These are phyloP conservation scores for Epicauta chinensis DNA, from an alignment of 1,140 invertebrate species.

Conservation along the genomic window DNA sequence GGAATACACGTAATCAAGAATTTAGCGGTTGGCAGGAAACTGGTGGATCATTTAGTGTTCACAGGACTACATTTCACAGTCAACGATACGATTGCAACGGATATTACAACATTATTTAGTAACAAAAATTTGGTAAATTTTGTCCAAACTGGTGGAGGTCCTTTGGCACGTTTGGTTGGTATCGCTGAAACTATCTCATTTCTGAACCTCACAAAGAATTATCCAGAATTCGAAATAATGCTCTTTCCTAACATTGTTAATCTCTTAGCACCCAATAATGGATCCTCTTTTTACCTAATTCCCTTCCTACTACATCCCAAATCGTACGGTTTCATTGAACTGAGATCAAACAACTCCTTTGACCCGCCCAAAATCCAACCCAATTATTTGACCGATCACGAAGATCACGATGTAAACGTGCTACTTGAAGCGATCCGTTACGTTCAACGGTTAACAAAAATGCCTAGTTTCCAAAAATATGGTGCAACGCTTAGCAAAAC, in stretches of 20 bases:
- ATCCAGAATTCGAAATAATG: conserved; percentile 50
- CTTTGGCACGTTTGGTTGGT: conserved; percentile 21
- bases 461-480: conserved; percentile 50
- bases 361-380: conserved; percentile 57
- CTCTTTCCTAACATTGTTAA: conserved; percentile 21
- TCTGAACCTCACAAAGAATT: conserved; percentile 45
- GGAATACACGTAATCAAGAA: conserved; percentile 60
- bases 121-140: background rate
- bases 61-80: conserved; percentile 46
- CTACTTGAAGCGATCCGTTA: conserved; percentile 39
- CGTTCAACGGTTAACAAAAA: conserved; percentile 30
- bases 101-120: background rate
- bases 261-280: conserved; percentile 27
- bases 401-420: conserved; percentile 40
- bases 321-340: conserved; percentile 50
- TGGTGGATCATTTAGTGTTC: conserved; percentile 70
- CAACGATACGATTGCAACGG: background rate
- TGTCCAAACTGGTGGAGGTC: background rate
- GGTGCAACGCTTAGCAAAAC: conserved; percentile 52
- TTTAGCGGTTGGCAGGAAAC: conserved; percentile 59
- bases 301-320: conserved; percentile 67
- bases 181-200: conserved; percentile 50
- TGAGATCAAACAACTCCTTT: conserved; percentile 53
- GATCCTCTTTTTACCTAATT: conserved; percentile 43
- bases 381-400: conserved; percentile 54